Conservation (phyloP, 2,113 vertebrate species). For the Anguilla rostrata region DNA sequence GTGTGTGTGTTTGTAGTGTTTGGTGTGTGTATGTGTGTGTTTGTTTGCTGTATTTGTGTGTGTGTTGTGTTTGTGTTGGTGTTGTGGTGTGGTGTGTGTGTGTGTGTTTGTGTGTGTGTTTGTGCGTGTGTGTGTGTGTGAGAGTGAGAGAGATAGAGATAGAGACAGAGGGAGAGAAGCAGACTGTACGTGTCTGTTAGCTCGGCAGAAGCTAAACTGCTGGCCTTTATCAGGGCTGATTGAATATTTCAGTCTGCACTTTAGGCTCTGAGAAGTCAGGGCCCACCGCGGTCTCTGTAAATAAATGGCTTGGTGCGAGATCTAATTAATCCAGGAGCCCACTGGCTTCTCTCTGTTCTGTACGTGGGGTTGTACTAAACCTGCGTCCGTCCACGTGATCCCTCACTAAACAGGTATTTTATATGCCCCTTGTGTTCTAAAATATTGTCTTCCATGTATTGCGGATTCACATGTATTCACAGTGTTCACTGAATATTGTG, state of each 20-base stretch:
- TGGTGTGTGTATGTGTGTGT: too few relatives aligned
- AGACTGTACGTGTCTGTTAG: background rate
- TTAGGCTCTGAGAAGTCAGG: background rate
- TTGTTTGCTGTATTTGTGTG: too few relatives aligned
- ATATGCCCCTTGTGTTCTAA: background rate
- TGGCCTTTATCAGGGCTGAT: background rate
- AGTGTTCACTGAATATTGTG: background rate
- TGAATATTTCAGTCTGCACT: background rate
- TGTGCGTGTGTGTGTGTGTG: background rate
- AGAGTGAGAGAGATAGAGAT: background rate
- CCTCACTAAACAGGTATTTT: background rate
- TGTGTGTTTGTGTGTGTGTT: background rate
- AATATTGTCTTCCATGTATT: background rate
- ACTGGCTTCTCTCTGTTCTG: background rate
- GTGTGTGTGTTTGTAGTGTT: too few relatives aligned
- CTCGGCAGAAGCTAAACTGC: slow-evolving; percentile 5
- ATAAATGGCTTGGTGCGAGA: background rate
- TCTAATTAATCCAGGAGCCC: slow-evolving; percentile 7
- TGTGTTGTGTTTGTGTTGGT: too few relatives aligned
- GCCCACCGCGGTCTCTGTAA: background rate
- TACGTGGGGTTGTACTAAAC: background rate
- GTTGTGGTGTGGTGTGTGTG: background rate
- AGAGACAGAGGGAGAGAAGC: background rate
- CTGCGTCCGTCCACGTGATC: background rate
- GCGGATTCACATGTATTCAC: background rate